Conservation (phyloP, 2,888 invertebrate species). For the Geophilus truncorum region DNA sequence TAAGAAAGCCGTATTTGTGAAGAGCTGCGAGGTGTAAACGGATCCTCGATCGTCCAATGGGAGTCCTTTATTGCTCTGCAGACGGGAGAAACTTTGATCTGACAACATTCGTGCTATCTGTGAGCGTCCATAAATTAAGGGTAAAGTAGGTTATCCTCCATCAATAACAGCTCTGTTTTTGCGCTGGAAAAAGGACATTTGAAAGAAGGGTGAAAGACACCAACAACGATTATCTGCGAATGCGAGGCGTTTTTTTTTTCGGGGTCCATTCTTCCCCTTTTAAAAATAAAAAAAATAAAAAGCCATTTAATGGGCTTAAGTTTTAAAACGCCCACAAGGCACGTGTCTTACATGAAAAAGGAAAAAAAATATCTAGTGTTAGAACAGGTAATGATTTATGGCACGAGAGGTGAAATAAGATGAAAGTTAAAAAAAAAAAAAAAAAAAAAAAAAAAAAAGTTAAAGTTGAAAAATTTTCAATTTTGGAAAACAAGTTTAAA, state of each 20-base stretch:
- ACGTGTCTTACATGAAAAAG: neutral
- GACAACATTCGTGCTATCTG: slow-evolving; percentile 6
- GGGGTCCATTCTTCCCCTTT: neutral
- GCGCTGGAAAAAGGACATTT: neutral
- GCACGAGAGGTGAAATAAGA: neutral
- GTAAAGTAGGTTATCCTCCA: slow-evolving; percentile 1
- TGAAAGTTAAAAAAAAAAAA: no score
- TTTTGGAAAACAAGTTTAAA: neutral
- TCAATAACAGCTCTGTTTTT: slow-evolving; percentile 3
- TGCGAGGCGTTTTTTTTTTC: neutral
- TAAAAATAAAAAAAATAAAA: neutral
- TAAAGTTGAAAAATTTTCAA: neutral
- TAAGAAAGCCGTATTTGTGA: slow-evolving; percentile 12
- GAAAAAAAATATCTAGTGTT: neutral
- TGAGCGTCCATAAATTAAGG: slow-evolving; percentile 1
- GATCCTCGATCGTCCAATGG: slow-evolving; percentile 10
- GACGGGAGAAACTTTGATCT: slow-evolving; percentile 6
- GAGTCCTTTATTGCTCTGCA: neutral
- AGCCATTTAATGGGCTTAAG: neutral
- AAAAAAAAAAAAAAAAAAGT: no score
- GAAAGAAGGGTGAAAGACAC: neutral
- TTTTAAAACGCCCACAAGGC: neutral
- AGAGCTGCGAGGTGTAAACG: neutral
- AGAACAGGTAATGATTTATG: neutral
- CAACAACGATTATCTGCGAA: neutral